These are phyloP conservation scores for Apostichopus japonicus DNA, from an alignment of 35 echinoderm and acorn worm species.

Conservation along the genomic window DNA sequence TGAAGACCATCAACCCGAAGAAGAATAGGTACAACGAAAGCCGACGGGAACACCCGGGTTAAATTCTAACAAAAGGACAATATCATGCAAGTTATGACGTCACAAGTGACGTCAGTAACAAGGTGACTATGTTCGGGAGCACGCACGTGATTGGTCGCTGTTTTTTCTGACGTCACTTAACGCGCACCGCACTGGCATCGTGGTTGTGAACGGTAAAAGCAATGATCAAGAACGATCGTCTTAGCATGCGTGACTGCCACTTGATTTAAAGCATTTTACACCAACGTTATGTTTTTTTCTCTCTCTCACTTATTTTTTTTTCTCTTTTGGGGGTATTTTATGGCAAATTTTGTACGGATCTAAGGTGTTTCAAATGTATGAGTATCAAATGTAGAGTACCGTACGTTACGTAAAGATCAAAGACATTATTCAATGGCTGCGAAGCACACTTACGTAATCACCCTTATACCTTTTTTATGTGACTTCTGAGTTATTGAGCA, in stretches of 20 bases:
- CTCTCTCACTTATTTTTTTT: no score
- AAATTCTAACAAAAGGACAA: not conserved
- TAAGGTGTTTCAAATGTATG: not conserved
- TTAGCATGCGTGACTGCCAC: not conserved
- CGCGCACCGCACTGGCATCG: not conserved
- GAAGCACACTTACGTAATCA: not conserved
- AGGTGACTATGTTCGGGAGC: not conserved
- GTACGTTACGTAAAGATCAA: not conserved
- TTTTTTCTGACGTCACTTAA: not conserved
- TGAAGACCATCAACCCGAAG: conserved; percentile 24
- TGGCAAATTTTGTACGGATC: no score
- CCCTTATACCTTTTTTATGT: not conserved
- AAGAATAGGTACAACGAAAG: conserved; percentile 42
- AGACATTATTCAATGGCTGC: not conserved
- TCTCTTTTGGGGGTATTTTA: no score
- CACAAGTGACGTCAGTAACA: not conserved
- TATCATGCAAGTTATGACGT: not conserved
- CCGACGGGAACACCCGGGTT: conserved; percentile 20
- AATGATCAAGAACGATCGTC: not conserved
- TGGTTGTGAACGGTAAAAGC: not conserved
- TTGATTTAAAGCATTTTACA: not conserved
- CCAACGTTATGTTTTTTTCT: not conserved
- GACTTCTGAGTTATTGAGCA: not conserved
- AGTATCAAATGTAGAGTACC: not conserved
- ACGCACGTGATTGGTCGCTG: not conserved